These are phyloP conservation scores for Bombus soroeensis DNA, from an alignment of 1,140 invertebrate species.

Conservation along the genomic window DNA sequence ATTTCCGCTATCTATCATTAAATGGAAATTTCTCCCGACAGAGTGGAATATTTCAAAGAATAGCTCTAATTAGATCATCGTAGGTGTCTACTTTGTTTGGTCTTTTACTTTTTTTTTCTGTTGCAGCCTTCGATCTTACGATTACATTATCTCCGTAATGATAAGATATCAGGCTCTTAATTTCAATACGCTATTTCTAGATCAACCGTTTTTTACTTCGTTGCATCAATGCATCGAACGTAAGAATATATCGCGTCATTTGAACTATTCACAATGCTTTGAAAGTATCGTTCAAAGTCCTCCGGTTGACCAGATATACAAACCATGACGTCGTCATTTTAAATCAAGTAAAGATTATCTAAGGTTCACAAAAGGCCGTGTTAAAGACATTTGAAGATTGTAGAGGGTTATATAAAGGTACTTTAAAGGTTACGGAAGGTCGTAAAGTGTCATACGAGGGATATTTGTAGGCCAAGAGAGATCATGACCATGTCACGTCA, in stretches of 20 bases:
- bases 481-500: background rate
- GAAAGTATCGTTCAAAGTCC: background rate
- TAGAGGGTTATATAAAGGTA: no score
- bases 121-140: background rate
- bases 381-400: no score
- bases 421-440: background rate
- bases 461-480: background rate
- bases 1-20: background rate
- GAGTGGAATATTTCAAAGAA: background rate
- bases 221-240: no score
- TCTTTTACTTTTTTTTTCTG: background rate
- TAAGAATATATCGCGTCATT: background rate
- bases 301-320: no score
- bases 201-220: background rate
- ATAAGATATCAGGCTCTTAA: background rate
- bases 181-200: background rate
- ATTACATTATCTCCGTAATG: background rate
- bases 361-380: no score
- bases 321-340: no score
- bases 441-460: background rate
- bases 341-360: no score
- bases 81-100: no score
- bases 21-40: background rate
- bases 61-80: background rate
- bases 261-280: background rate